These are phyloP conservation scores for Synaphobranchus kaupii DNA, from an alignment of 2,797 vertebrate genomes.

Conservation along the genomic window DNA sequence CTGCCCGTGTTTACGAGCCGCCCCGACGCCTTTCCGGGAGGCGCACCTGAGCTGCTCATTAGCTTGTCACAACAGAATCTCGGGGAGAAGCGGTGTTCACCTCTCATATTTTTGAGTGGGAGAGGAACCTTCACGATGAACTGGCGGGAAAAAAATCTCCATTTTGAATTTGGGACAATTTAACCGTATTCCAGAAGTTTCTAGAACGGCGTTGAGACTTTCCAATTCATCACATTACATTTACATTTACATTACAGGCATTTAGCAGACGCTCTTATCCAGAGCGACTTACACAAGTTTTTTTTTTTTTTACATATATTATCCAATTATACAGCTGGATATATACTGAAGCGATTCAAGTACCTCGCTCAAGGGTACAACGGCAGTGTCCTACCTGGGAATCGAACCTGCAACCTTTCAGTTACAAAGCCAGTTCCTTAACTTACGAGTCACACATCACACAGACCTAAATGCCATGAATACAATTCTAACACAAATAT, in stretches of 20 bases:
- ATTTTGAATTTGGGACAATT: not conserved
- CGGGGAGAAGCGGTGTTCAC: not conserved
- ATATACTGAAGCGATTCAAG: too few relatives aligned
- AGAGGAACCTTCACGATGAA: not conserved
- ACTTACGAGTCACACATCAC: too few relatives aligned
- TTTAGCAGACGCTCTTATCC: too few relatives aligned
- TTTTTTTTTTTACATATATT: too few relatives aligned
- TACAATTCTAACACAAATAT: not conserved
- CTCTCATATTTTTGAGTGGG: not conserved
- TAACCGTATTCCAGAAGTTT: not conserved
- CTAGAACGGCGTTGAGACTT: not conserved
- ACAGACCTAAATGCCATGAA: not conserved
- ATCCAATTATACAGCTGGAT: too few relatives aligned
- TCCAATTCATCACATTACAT: not conserved
- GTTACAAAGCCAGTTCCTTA: too few relatives aligned
- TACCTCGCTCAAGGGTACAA: too few relatives aligned
- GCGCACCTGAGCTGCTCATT: constrained; percentile 46
- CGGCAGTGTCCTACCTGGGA: too few relatives aligned
- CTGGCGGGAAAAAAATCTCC: too few relatives aligned
- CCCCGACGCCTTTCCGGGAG: constrained; percentile 18
- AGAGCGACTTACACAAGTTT: too few relatives aligned
- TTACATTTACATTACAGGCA: too few relatives aligned
- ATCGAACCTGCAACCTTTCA: too few relatives aligned
- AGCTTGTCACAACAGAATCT: constrained; percentile 46
- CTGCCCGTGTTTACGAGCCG: constrained; percentile 40